Evolutionary conservation across 2,888 invertebrate genomes (phyloP), one percentile per base, ranked within the genome.

Genomic region (Malacosoma neustria): DNA sequence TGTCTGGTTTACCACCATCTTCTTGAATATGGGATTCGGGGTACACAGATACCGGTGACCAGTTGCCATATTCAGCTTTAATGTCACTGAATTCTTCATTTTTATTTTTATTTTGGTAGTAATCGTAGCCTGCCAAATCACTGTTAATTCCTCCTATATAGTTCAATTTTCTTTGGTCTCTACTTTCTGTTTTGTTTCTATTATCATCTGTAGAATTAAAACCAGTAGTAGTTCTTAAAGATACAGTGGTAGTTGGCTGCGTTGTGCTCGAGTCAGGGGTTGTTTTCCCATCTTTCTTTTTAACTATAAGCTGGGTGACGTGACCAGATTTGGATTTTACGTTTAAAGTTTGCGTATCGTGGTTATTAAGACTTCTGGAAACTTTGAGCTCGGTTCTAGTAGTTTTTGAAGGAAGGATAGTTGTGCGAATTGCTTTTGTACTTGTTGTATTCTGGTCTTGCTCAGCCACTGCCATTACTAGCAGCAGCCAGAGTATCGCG

Each of bases 371-470:
- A 61, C 92, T 93, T 43, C 94, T 87, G 1, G 93, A 90, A 12
- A 93, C 93, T 64, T 93, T 92, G 32, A 93, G 79, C 64, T 93
- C 91, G 1, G 93, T 93, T 41, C 93, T 86, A 13, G 93, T 89
- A 32, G 91, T 86, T 38, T 90, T 81, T 3, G 92, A 89, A 1
- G 85, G 82, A 14, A 86, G 63, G 39, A 82, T 77, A 32, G 84
- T 80, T 33, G 82, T 81, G 39, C 85, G 71, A 14, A 84, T 69
- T 13, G 80, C 57, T 43, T 84, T 74, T 41, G 79, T 71, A 51
- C 79, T 72, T 50, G 77, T 72, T n/a, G 67, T 72, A 55, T 74
- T 76, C 41, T 72, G 71, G 37, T 84, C 81, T 22, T 22, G 22
- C 3, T 77, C 72, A n/a, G 66, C 54, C 13, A 70, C 64, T 9